phyloP scores from a whole-genome alignment of 2,113 vertebrate genomes.

The Alethe diademata region DNA sequence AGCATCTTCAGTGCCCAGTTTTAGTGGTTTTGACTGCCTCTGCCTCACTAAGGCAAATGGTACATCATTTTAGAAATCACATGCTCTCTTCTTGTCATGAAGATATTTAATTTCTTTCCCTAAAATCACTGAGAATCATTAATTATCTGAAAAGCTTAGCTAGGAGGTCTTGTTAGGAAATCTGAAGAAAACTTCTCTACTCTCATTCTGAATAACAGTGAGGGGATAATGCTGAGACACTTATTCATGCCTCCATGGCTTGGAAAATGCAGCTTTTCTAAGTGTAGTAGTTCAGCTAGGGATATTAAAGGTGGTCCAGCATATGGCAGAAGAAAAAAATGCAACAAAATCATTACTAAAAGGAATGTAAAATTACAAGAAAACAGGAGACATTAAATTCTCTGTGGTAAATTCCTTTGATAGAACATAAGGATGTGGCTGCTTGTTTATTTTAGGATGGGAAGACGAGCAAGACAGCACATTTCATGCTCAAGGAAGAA shows the following conservation, averaged over 20 bases:
- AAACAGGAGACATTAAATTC: not conserved
- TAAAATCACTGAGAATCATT: not conserved
- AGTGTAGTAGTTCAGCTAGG: not conserved
- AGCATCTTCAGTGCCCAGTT: not conserved
- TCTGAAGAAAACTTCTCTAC: not conserved
- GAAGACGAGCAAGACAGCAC: not conserved
- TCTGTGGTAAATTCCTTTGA: not conserved
- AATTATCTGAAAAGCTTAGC: not conserved
- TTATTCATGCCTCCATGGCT: not conserved
- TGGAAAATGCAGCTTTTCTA: not conserved
- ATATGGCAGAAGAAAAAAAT: not conserved
- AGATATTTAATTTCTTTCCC: not conserved
- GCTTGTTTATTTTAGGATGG: not conserved
- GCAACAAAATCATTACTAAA: not conserved
- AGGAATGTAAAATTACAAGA: not conserved
- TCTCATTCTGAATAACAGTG: not conserved
- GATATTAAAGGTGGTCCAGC: not conserved
- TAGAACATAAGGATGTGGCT: not conserved
- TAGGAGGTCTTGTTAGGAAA: not conserved
- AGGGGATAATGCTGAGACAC: not conserved
- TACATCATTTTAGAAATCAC: not conserved
- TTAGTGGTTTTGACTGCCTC: not conserved
- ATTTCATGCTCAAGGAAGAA: not conserved
- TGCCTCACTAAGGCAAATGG: not conserved
- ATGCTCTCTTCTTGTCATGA: not conserved